Evolutionary conservation across 2,797 vertebrate genomes (phyloP).

Genomic region (Molossus molossus): DNA sequence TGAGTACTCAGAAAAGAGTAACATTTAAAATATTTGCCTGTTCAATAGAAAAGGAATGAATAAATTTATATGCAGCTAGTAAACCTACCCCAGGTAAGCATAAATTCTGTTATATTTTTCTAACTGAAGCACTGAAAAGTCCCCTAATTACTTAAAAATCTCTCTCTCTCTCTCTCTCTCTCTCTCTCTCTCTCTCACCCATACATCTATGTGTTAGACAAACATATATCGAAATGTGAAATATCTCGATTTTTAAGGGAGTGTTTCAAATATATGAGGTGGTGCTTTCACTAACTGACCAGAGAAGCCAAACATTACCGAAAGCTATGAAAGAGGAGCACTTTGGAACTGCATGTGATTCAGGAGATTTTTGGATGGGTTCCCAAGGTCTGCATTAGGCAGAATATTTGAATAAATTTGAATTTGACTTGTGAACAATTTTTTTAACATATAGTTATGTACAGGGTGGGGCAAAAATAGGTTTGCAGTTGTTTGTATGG

Average conservation of each 20-base stretch:
- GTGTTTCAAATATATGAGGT: constrained; percentile 28
- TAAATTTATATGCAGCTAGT: constrained; percentile 29
- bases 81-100: background rate
- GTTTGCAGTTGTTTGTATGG: background rate
- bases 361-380: constrained; percentile 27
- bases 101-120: constrained; percentile 45
- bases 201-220: background rate
- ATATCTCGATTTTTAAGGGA: constrained; percentile 31
- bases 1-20: constrained; percentile 1
- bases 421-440: constrained; percentile 57
- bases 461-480: background rate
- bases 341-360: background rate
- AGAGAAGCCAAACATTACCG: constrained; percentile 13
- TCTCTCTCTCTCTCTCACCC: background rate
- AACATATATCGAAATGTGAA: constrained; percentile 4
- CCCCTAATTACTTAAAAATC: constrained; percentile 1
- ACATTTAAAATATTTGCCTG: background rate
- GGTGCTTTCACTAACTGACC: constrained; percentile 41
- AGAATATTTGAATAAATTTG: constrained; percentile 63
- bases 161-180: no score
- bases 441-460: constrained; percentile 14
- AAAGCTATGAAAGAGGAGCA: background rate
- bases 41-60: constrained; percentile 18
- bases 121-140: background rate
- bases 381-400: background rate